Base-by-base conservation (phyloP, 2,888 invertebrate genomes). In the Aleiodes alternator region DNA sequence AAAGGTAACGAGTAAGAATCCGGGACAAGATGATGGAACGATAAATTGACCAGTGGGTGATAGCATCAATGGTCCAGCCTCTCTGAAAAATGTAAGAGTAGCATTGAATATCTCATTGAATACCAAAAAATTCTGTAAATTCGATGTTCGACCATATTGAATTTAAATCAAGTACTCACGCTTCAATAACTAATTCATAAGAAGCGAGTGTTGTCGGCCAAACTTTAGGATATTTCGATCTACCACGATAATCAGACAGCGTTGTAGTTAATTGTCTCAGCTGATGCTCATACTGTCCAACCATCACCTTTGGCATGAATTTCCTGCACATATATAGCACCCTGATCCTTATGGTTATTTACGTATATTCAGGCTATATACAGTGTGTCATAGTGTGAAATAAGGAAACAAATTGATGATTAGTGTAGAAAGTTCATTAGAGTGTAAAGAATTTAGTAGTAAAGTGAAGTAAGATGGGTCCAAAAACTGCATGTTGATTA, bases 11-110 rank as follows among this genome's bases (percentile, higher is more conserved):
- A 98, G 91, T 80, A 97, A 93, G 81, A 94, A 93, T 0, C 97
- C 96, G 0, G 98, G 98, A 85, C 97, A 96, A 0, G 97, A 96
- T 0, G 97, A 95, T 12, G 98, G 98, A 0, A 96, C 95, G 78
- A 97, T 96, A 85, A 98, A 95, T 90, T 98, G 97, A 3, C 98
- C 98, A 3, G 96, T 96, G 0, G 97, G 97, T 11, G 97, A 97
- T 38, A 98, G 92, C 95, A 97, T 97, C 73, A 98, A 87, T 0
- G 98, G 98, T 0, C 98, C 98, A 4, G 97, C 96, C 89, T 97
- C 97, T 29, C 97, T 97, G 90, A 16, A 48, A 53, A 23, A 6
- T 43, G 31, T 8, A 14, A n/a, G 38, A 11, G 31, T 12, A 31
- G 16, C 4, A 53, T 11, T 8, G 55, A 55, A 23, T 16, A 14